Conservation (phyloP, 2,797 vertebrate species). For the Manis pentadactyla region DNA sequence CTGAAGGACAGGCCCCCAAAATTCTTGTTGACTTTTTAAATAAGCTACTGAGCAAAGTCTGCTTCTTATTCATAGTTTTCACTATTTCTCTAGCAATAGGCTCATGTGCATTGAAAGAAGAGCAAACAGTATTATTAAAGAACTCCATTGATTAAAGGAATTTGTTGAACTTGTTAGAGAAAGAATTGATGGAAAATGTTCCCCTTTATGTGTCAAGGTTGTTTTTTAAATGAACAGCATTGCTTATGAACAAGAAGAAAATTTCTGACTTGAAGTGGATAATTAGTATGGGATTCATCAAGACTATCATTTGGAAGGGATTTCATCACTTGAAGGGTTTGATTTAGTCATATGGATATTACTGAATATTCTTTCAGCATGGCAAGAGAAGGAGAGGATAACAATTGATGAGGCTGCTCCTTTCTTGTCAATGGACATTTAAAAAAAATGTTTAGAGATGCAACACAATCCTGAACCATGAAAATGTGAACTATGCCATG, state of each 20-base stretch:
- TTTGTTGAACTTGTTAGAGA: slow-evolving; percentile 23
- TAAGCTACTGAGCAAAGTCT: background rate
- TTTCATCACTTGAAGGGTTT: slow-evolving; percentile 26
- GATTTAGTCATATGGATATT: background rate
- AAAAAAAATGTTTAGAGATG: background rate
- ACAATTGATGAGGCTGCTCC: background rate
- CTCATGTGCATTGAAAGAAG: slow-evolving; percentile 15
- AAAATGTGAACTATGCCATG: background rate
- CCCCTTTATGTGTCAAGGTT: slow-evolving; percentile 30
- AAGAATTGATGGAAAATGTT: slow-evolving; percentile 31
- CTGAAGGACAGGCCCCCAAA: background rate
- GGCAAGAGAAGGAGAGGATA: background rate
- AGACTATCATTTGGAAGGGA: slow-evolving; percentile 43
- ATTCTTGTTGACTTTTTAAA: slow-evolving; percentile 27
- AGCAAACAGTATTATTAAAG: background rate
- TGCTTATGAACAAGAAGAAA: slow-evolving; percentile 35
- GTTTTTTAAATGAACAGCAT: slow-evolving; percentile 36
- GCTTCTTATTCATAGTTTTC: background rate
- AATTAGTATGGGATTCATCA: slow-evolving; percentile 56
- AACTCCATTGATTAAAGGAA: slow-evolving; percentile 27
- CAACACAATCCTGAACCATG: background rate
- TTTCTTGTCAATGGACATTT: background rate
- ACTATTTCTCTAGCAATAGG: slow-evolving; percentile 1
- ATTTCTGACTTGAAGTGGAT: slow-evolving; percentile 21
- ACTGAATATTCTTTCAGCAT: slow-evolving; percentile 14